These are phyloP conservation scores for Lamproptera curius DNA, from an alignment of 2,888 invertebrate species.

Conservation along the genomic window DNA sequence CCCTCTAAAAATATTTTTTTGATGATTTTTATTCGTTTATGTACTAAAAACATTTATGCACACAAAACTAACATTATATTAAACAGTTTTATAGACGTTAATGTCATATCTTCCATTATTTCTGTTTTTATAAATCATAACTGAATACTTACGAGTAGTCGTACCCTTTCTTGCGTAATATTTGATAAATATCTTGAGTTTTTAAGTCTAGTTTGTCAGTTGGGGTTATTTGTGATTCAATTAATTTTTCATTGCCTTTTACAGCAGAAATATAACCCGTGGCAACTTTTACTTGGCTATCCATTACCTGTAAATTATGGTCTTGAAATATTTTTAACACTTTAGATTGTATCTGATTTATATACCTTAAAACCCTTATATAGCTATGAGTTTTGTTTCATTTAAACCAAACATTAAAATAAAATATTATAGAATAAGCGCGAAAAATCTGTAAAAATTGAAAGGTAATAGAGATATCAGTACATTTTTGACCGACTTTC, in stretches of 20 bases:
- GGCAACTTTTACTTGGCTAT: constrained; percentile 36
- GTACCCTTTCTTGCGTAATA: constrained; percentile 37
- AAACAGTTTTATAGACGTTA: neutral
- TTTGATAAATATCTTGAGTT: no score
- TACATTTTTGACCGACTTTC: no score
- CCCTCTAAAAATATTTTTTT: constrained; percentile 32
- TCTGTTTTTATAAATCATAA: neutral
- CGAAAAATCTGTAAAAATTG: no score
- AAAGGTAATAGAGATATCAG: no score
- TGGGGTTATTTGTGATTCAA: constrained; percentile 2
- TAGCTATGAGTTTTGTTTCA: no score
- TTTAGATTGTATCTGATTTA: no score
- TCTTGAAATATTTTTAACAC: no score
- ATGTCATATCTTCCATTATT: neutral
- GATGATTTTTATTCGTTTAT: neutral
- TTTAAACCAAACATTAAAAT: no score
- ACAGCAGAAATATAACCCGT: constrained; percentile 32
- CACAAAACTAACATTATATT: neutral
- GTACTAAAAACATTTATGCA: neutral
- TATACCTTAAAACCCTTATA: no score
- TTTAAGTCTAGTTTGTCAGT: constrained; percentile 24
- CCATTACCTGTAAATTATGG: constrained; percentile 38
- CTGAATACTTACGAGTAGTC: constrained; percentile 37
- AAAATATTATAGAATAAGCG: no score
- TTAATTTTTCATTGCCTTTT: neutral